Evolutionary conservation across 2,888 invertebrate genomes (phyloP).

Genomic region (Netelia inedita): DNA sequence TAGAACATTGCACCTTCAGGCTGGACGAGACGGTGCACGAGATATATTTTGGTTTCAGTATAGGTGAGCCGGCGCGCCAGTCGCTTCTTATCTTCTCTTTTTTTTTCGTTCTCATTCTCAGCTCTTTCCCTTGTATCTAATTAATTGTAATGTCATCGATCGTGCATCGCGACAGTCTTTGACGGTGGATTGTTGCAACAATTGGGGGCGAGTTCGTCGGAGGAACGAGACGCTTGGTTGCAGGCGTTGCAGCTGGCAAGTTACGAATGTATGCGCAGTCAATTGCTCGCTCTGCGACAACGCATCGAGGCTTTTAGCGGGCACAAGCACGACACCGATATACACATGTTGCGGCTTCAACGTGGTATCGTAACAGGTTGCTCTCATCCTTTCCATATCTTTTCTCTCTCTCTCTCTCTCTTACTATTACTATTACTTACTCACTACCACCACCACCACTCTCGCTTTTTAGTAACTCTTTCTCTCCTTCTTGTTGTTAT

Average conservation of each 20-base stretch:
- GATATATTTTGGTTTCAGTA: constrained; percentile 92
- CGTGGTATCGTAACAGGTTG: constrained; percentile 90
- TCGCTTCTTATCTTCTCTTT: too few species aligned
- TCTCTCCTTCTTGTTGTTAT: neutral
- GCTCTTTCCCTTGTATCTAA: neutral
- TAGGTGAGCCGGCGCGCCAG: constrained; percentile 87
- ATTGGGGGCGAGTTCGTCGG: constrained; percentile 92
- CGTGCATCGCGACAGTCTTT: constrained; percentile 88
- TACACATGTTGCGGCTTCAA: constrained; percentile 90
- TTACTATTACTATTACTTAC: neutral
- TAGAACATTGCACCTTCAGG: constrained; percentile 93
- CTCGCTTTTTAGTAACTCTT: neutral
- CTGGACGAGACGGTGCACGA: constrained; percentile 86
- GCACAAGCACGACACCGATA: constrained; percentile 89
- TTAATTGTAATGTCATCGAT: neutral
- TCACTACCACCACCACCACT: too few species aligned
- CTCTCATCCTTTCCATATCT: constrained; percentile 42
- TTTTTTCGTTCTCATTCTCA: neutral
- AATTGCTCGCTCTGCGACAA: constrained; percentile 89
- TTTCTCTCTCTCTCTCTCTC: neutral
- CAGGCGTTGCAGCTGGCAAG: constrained; percentile 94
- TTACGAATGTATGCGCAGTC: constrained; percentile 92
- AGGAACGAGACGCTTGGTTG: constrained; percentile 94
- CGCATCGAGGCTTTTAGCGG: constrained; percentile 88
- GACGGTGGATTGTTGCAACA: constrained; percentile 93